These are phyloP conservation scores for Vulpes vulpes DNA, from an alignment of 2,113 vertebrate genomes.

Conservation along the genomic window DNA sequence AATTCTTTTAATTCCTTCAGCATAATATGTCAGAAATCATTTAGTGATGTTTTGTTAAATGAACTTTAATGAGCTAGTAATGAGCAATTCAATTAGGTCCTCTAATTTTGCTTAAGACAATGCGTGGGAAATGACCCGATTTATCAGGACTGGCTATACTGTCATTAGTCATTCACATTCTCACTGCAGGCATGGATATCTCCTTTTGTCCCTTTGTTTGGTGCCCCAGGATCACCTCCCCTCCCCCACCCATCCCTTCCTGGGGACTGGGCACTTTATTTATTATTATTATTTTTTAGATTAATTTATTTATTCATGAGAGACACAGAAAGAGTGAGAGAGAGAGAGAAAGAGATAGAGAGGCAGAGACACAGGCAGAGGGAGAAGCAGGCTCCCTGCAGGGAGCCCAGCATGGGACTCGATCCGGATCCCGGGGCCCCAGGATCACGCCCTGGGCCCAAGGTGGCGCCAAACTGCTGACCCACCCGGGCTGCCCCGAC, in stretches of 20 bases:
- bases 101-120: neutral
- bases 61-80: neutral
- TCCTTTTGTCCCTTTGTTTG: neutral
- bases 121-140: neutral
- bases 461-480: too few relatives aligned
- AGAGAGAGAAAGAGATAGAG: too few relatives aligned
- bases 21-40: neutral
- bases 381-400: too few relatives aligned
- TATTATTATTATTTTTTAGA: too few relatives aligned
- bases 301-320: too few relatives aligned
- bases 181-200: neutral
- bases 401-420: too few relatives aligned
- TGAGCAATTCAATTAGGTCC: neutral
- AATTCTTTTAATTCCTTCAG: neutral
- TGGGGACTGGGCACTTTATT: neutral
- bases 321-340: too few relatives aligned
- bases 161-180: neutral
- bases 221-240: neutral
- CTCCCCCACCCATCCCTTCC: neutral
- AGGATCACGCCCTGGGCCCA: too few relatives aligned
- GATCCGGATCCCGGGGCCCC: too few relatives aligned
- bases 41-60: neutral
- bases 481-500: too few relatives aligned
- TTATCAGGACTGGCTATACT: neutral
- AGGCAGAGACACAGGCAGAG: too few relatives aligned